phyloP scores from a whole-genome alignment of 2,113 vertebrate species.

The Scopus umbretta region DNA sequence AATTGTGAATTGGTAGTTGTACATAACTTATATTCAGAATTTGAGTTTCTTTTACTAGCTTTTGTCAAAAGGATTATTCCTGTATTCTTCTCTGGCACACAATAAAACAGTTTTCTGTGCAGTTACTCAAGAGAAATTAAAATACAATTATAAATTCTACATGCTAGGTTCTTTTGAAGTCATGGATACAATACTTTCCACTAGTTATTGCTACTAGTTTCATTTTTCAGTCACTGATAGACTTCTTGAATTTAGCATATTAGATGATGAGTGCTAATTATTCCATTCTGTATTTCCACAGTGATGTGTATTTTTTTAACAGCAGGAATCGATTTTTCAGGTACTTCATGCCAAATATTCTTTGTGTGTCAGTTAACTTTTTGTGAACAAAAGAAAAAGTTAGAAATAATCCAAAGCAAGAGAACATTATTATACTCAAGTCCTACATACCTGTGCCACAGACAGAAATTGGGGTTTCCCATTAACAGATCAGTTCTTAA shows the following conservation, averaged over 20 bases:
- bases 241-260: background rate
- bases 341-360: background rate
- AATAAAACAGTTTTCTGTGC: background rate
- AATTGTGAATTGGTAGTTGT: background rate
- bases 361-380: background rate
- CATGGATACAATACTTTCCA: background rate
- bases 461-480: background rate
- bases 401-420: background rate
- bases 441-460: background rate
- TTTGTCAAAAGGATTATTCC: background rate
- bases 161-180: background rate
- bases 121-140: constrained; percentile 15
- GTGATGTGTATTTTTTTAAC: background rate
- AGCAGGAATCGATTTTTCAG: background rate
- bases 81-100: background rate
- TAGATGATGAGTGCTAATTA: background rate
- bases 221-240: background rate
- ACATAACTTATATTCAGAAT: background rate
- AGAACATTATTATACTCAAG: background rate
- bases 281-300: background rate
- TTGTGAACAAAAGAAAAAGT: background rate
- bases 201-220: background rate
- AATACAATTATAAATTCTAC: background rate
- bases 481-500: background rate
- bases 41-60: background rate